A percentile compares a stretch with the other conserved stretches of the same genome.
Conservation (phyloP, 2,113 vertebrate species). For the Epinephelus lanceolatus region DNA sequence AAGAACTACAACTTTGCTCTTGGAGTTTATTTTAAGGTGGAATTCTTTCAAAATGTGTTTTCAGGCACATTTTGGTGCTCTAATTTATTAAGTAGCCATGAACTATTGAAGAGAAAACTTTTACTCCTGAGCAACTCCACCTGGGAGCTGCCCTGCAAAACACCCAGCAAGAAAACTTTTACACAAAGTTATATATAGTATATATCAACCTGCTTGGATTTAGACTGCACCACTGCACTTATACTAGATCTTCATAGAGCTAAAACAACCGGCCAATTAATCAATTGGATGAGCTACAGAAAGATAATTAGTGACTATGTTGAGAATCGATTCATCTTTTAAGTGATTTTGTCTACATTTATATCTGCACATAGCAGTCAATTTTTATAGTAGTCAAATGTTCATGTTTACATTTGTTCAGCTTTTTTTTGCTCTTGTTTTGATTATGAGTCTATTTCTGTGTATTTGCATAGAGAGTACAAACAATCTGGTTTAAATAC, state of each 20-base stretch:
- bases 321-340: not conserved
- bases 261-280: not conserved
- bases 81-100: slow-evolving; percentile 47
- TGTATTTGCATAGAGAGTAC: no score
- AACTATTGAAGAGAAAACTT: slow-evolving; percentile 28
- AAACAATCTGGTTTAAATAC: no score
- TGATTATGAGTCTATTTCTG: no score
- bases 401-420: no score
- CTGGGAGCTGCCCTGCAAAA: not conserved
- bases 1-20: slow-evolving; percentile 26
- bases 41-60: slow-evolving; percentile 25
- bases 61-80: slow-evolving; percentile 20
- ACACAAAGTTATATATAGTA: not conserved
- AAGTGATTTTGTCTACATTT: not conserved
- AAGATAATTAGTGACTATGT: not conserved
- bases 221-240: not conserved
- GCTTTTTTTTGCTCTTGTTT: no score
- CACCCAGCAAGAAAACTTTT: not conserved
- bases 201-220: not conserved
- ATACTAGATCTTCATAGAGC: not conserved
- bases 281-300: not conserved
- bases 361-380: no score
- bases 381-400: no score
- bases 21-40: slow-evolving; percentile 15
- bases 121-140: slow-evolving; percentile 15